Base-by-base conservation (phyloP, 2,113 vertebrate species). In the Oxyura jamaicensis region DNA sequence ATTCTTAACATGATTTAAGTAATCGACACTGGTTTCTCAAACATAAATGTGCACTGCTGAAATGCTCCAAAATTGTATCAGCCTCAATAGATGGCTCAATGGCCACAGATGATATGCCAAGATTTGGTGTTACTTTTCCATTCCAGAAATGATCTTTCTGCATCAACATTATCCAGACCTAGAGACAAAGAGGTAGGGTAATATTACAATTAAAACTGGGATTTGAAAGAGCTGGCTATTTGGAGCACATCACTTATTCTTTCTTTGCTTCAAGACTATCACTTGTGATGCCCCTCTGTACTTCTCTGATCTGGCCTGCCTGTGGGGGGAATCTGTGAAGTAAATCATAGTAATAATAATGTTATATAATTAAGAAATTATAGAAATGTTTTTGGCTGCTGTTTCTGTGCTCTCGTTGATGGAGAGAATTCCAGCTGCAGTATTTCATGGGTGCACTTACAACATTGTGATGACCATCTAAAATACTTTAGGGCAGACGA, bases 11-110 rank as follows among this genome's bases (percentile, higher is more conserved):
- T 7, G 1, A 50, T 59, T 74, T 52, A 58, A 46, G 23, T 59
- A 6, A 10, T 8, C 50, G 36, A 22, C 15, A 20, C 3, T 39
- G 11, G 6, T 92, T 88, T 44, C 22, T 93, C 22, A 36, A 55
- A 85, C 42, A 21, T 63, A 48, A 42, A 8, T 2, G 4, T 0
- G 0, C 33, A 4, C 11, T 66, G 19, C 35, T 56, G 80, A 76
- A 86, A 18, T 18, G 29, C 35, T 66, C 22, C 33, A 60, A 55
- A 63, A 15, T 15, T 65, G 39, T 12, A 80, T 22, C 25, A 52
- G 25, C 28, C 25, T 56, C 0, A 0, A 35, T 15, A 71, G 25
- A 10, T 23, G 42, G 20, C 46, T 48, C 46, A 48, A 48, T 48
- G 52, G 31, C 17, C 48, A 65, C 9, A 82, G 41, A 11, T 48